Evolutionary conservation across 2,797 vertebrate species (phyloP).

Genomic region (Mallotus villosus): DNA sequence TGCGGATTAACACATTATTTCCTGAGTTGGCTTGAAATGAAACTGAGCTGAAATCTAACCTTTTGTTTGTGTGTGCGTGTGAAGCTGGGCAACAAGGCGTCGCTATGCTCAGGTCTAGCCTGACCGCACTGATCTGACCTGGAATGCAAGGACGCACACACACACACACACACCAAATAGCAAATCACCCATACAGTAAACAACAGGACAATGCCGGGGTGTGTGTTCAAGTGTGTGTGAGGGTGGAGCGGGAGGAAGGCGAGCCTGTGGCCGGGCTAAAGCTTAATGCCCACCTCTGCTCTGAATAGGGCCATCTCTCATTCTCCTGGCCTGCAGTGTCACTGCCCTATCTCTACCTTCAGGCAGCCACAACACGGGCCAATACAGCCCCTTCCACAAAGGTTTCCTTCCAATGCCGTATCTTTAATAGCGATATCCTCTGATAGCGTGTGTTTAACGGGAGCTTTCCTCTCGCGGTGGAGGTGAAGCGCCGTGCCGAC

Average conservation of each 20-base stretch:
- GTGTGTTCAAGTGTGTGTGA: slow-evolving; percentile 35
- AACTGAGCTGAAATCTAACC: too few species aligned
- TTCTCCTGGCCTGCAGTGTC: slow-evolving; percentile 48
- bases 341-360: slow-evolving; percentile 55
- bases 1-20: too few species aligned
- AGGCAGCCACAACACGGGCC: slow-evolving; percentile 35
- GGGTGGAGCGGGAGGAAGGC: slow-evolving; percentile 58
- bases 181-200: slow-evolving; percentile 66
- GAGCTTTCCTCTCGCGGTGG: not conserved
- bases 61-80: not conserved
- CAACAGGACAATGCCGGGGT: slow-evolving; percentile 61
- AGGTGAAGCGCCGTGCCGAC: too few species aligned
- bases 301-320: slow-evolving; percentile 58
- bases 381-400: slow-evolving; percentile 62
- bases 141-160: slow-evolving; percentile 55
- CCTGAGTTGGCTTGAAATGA: too few species aligned
- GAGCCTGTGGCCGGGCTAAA: slow-evolving; percentile 72
- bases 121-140: slow-evolving; percentile 63
- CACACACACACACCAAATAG: slow-evolving; percentile 39
- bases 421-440: slow-evolving; percentile 62
- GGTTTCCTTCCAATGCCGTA: slow-evolving; percentile 63
- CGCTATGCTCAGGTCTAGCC: slow-evolving; percentile 40
- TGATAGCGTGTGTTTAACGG: slow-evolving; percentile 27
- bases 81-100: slow-evolving; percentile 41
- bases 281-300: slow-evolving; percentile 41